These are phyloP conservation scores for Gymnobelideus leadbeateri DNA, from an alignment of 2,113 vertebrate species.

Conservation along the genomic window DNA sequence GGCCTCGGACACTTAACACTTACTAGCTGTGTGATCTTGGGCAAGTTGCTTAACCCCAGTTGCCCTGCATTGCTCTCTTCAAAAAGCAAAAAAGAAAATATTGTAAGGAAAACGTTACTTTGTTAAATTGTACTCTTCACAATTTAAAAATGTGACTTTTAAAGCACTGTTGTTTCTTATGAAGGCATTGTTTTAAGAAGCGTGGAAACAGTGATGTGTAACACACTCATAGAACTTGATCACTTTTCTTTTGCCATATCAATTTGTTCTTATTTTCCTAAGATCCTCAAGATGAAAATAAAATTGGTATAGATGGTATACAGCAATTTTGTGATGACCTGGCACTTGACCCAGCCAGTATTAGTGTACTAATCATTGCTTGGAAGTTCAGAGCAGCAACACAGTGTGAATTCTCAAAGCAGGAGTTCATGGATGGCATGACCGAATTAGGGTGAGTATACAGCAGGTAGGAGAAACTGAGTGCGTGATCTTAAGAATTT, in stretches of 20 bases:
- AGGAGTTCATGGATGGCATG: conserved; percentile 92
- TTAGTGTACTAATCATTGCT: conserved; percentile 90
- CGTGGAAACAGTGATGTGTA: not conserved
- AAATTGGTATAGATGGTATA: conserved; percentile 92
- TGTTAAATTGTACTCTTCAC: not conserved
- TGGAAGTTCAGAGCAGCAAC: conserved; percentile 93
- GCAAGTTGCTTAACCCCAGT: too few relatives aligned
- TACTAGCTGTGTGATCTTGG: too few relatives aligned
- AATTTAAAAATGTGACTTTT: conserved; percentile 17
- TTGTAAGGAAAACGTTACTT: not conserved
- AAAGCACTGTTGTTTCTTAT: conserved; percentile 21
- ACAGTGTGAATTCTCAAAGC: conserved; percentile 91
- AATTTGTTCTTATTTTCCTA: conserved; percentile 70
- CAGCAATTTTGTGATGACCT: conserved; percentile 93
- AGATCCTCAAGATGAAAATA: conserved; percentile 93
- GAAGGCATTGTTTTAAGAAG: not conserved
- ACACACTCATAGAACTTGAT: not conserved
- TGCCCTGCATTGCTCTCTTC: too few relatives aligned
- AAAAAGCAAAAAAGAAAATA: not conserved
- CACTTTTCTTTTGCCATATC: not conserved
- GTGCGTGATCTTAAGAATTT: not conserved
- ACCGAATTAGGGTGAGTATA: conserved; percentile 89
- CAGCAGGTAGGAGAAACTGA: not conserved
- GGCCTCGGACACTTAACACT: too few relatives aligned
- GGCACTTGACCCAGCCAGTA: conserved; percentile 90